Conservation (phyloP, 2,113 vertebrate species). For the Chionis minor region DNA sequence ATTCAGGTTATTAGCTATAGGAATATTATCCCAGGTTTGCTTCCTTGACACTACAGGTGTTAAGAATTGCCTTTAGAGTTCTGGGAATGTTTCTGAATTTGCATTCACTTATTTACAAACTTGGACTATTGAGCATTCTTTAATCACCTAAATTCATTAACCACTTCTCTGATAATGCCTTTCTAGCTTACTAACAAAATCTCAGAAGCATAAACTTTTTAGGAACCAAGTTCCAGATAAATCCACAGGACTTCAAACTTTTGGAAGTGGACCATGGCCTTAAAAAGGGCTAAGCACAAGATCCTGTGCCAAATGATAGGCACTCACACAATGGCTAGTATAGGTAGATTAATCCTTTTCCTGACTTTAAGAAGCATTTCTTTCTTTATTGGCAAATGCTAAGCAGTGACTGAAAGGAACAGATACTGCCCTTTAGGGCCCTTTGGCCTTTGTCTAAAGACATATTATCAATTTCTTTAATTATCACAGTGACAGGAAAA, state of each 20-base stretch:
- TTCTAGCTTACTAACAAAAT: not conserved
- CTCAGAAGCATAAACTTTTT: not conserved
- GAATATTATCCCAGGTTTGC: not conserved
- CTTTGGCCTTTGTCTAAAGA: not conserved
- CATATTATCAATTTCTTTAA: constrained; percentile 46
- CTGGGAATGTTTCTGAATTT: not conserved
- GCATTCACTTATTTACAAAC: not conserved
- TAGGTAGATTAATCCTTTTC: not conserved
- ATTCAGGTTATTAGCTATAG: not conserved
- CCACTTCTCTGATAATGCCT: not conserved
- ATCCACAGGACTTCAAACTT: not conserved
- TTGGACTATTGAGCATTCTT: not conserved
- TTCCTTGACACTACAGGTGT: not conserved
- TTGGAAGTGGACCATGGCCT: not conserved
- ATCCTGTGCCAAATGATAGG: not conserved
- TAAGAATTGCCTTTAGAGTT: not conserved
- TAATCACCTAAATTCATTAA: not conserved
- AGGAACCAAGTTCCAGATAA: not conserved
- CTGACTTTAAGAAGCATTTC: not conserved
- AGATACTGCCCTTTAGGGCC: not conserved
- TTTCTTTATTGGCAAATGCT: not conserved
- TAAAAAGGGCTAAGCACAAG: not conserved
- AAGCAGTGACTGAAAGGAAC: not conserved
- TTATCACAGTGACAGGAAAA: constrained; percentile 23
- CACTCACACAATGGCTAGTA: not conserved